phyloP scores from a whole-genome alignment of 64 coral and sea anemone species.

The Pocillopora damicornis region DNA sequence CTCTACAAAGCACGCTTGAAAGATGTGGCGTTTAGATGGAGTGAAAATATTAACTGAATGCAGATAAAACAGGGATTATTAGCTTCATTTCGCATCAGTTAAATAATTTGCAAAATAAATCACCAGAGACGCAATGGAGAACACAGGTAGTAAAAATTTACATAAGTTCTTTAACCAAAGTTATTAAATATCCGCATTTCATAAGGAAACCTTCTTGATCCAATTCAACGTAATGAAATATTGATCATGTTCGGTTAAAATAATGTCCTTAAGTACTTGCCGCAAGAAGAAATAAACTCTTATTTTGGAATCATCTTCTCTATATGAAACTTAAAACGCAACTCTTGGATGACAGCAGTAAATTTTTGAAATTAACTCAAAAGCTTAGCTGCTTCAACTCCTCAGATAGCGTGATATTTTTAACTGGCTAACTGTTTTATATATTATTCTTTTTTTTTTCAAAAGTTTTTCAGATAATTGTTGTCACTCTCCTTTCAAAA shows the following conservation, averaged over 20 bases:
- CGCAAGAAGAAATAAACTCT: not conserved
- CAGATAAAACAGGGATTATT: not conserved
- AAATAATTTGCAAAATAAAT: constrained; percentile 2
- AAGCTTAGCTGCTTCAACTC: not conserved
- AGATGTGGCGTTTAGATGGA: not conserved
- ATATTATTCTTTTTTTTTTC: too few relatives aligned
- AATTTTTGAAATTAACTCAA: not conserved
- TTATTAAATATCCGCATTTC: constrained; percentile 39
- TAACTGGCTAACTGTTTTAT: not conserved
- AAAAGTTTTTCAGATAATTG: too few relatives aligned
- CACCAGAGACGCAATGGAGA: not conserved
- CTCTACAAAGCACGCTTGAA: not conserved
- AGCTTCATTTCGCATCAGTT: constrained; percentile 9
- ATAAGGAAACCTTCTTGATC: constrained; percentile 12
- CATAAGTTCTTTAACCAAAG: constrained; percentile 32
- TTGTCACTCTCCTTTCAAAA: too few relatives aligned
- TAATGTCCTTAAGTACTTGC: not conserved
- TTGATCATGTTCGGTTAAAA: not conserved
- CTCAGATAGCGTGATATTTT: not conserved
- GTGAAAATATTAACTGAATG: not conserved
- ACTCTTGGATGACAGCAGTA: not conserved
- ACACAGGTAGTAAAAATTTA: constrained; percentile 19
- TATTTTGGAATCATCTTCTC: constrained; percentile 11
- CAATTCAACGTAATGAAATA: constrained; percentile 20
- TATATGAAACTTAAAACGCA: not conserved